phyloP scores from a whole-genome alignment of 1,140 invertebrate species.

The Mactra quadrangularis region DNA sequence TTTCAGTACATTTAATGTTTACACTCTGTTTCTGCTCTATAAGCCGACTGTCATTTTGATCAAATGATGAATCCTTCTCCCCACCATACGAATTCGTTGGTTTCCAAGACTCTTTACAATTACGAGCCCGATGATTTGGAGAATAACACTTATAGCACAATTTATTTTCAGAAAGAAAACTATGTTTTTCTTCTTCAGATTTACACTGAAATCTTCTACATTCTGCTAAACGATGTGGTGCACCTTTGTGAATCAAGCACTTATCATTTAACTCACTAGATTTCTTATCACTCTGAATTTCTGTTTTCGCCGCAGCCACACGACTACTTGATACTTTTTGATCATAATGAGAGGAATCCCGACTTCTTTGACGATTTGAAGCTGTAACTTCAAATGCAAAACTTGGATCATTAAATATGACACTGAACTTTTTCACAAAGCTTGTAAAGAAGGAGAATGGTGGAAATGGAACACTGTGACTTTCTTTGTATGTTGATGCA shows the following conservation, averaged over 20 bases:
- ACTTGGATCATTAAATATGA: constrained; percentile 42
- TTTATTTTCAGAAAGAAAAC: constrained; percentile 28
- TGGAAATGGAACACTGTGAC: constrained; percentile 50
- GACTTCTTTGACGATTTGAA: constrained; percentile 16
- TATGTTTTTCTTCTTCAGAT: constrained; percentile 33
- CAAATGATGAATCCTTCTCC: neutral
- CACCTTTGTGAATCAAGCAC: constrained; percentile 26
- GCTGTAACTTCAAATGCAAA: constrained; percentile 8
- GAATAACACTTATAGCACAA: constrained; percentile 35
- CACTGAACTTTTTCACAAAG: constrained; percentile 48
- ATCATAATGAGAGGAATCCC: neutral
- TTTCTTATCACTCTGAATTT: constrained; percentile 24
- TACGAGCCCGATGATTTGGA: constrained; percentile 15
- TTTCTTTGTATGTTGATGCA: constrained; percentile 52
- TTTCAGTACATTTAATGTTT: constrained; percentile 27
- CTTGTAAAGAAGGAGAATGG: constrained; percentile 36
- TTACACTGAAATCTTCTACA: constrained; percentile 11
- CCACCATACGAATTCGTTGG: neutral
- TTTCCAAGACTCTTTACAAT: constrained; percentile 21
- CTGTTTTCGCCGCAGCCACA: constrained; percentile 25
- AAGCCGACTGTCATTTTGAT: neutral
- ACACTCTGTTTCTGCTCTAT: constrained; percentile 23
- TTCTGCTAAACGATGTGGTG: constrained; percentile 19
- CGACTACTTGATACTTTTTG: neutral
- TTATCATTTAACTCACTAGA: constrained; percentile 34